A percentile compares a stretch with the other conserved stretches of the same genome.
Evolutionary conservation across 2,113 vertebrate species (phyloP).

Genomic region (Lophura nycthemera): DNA sequence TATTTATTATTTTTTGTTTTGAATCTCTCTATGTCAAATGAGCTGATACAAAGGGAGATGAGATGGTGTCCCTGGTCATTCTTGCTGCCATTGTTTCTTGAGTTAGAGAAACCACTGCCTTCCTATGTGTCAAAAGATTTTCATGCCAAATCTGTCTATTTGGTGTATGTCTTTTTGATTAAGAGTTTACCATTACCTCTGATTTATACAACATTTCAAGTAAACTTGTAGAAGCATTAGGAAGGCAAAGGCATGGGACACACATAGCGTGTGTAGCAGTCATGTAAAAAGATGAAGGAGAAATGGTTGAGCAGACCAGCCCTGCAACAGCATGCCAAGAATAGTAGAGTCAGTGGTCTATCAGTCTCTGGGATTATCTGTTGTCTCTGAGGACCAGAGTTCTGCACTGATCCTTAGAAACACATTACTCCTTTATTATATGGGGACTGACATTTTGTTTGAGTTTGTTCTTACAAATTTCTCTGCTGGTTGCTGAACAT

Average conservation of each 20-base stretch:
- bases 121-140: not conserved
- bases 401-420: not conserved
- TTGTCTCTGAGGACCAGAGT: not conserved
- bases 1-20: not conserved
- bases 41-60: not conserved
- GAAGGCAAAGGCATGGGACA: not conserved
- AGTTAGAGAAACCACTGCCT: not conserved
- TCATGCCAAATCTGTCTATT: not conserved
- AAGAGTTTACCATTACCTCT: not conserved
- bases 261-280: not conserved
- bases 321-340: not conserved
- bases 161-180: not conserved
- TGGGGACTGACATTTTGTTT: rapidly evolving
- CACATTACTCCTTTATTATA: not conserved
- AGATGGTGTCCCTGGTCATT: not conserved
- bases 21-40: not conserved
- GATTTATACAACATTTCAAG: not conserved
- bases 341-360: not conserved
- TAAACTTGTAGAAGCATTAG: not conserved
- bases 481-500: not conserved
- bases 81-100: not conserved
- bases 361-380: not conserved
- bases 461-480: not conserved
- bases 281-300: not conserved
- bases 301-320: not conserved